Base-by-base conservation (phyloP, 2,113 vertebrate species). In the Trinectes maculatus region DNA sequence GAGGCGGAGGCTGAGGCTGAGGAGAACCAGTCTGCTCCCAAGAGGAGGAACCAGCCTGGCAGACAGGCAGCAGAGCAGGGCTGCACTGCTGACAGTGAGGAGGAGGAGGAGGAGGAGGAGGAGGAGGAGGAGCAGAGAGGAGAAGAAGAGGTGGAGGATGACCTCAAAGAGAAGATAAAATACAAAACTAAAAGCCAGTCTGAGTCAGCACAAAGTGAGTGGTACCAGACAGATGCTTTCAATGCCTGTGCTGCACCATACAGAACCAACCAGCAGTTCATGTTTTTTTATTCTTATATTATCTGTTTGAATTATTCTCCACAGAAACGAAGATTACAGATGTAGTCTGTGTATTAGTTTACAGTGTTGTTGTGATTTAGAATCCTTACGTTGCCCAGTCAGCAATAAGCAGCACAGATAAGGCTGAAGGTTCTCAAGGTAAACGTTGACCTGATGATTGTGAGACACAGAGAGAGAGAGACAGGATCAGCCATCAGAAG, bases 11-110 rank as follows among this genome's bases (percentile, higher is more conserved):
- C 91, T 0, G 95, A 95, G 74, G 89, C 92, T 0, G 95, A 91
- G 46, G 91, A 93, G 57, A 89, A 93, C 77, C 95, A 95, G 74
- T 91, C 93, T 66, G 81, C 89, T 57, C 92, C 94, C 0, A 98
- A 96, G 83, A 94, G 93, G 84, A 96, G 94, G 86, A 92, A 92
- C n/a, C 95, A 94, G 3, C 92, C 95, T 0, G 88, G 92, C 71
- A 96, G 94, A 71, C 90, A 95, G 83, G 91, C 92, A 60, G 86
- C 94, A 55, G 96, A 95, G 0, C 95, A 95, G 80, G 93, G 94
- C 63, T 95, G 92, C 74, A 90, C 93, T 0, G 87, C 92, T 0
- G 95, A 98, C 82, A 96, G 95, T 0, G 96, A 96, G 0, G 88
- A 92, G 58, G 94, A 94, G 0, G 96, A 96, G 56, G 95, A 96